Percentiles rank a stretch among this genome's conserved stretches.
These are phyloP conservation scores for Endotricha flammealis DNA, from an alignment of 2,888 invertebrate genomes.

Conservation along the genomic window DNA sequence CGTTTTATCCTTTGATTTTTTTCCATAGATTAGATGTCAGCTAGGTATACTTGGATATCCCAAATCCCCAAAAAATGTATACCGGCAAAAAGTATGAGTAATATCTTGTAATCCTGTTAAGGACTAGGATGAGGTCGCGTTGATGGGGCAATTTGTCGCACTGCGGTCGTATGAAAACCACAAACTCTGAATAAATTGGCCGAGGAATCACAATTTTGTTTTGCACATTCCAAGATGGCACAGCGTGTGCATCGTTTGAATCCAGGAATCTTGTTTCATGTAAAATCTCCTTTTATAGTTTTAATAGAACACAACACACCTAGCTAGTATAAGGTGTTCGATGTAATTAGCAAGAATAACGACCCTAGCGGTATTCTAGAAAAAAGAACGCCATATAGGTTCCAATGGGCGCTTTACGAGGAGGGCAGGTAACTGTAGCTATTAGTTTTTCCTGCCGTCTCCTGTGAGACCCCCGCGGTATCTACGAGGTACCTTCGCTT, in stretches of 20 bases:
- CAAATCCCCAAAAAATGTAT: conserved; percentile 17
- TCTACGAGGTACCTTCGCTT: conserved; percentile 36
- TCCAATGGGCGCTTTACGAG: conserved; percentile 29
- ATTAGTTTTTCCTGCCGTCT: conserved; percentile 42
- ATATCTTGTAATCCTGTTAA: conserved; percentile 25
- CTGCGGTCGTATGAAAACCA: conserved; percentile 44
- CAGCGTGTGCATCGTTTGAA: conserved; percentile 15
- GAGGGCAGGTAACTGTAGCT: conserved; percentile 48
- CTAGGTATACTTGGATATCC: too few species aligned
- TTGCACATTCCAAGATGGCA: conserved; percentile 49
- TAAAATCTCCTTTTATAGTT: conserved; percentile 11
- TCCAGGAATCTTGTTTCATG: conserved; percentile 28
- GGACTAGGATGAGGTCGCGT: conserved; percentile 24
- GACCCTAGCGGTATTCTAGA: conserved; percentile 34
- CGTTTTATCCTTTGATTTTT: too few species aligned
- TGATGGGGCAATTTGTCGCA: conserved; percentile 46
- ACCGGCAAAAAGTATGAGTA: conserved; percentile 24
- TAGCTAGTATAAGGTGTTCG: background rate
- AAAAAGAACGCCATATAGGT: conserved; percentile 39
- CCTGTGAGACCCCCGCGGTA: conserved; percentile 29
- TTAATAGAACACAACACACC: conserved; percentile 23
- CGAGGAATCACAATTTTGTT: conserved; percentile 47
- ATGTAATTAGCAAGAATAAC: conserved; percentile 10
- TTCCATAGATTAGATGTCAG: too few species aligned
- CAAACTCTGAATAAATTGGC: conserved; percentile 49